These are phyloP conservation scores for Exephanes ischioxanthus DNA, from an alignment of 2,888 invertebrate species.

Conservation along the genomic window DNA sequence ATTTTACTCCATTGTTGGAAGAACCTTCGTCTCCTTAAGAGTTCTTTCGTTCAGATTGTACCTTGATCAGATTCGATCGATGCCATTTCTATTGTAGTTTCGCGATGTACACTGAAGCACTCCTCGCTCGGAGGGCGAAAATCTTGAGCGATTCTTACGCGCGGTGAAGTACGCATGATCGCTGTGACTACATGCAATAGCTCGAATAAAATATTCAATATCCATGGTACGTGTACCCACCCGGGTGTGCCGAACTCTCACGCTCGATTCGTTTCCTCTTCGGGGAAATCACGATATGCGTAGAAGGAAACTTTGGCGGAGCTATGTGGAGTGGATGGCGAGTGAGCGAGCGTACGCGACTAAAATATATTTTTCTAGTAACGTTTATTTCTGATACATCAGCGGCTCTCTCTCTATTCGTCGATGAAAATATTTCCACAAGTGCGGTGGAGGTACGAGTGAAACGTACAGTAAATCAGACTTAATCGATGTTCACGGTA, in stretches of 20 bases:
- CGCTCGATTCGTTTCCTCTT: neutral
- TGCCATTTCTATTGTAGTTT: neutral
- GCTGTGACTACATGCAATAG: neutral
- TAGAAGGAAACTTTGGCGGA: constrained; percentile 20
- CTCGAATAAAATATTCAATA: constrained; percentile 28
- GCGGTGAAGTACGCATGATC: constrained; percentile 17
- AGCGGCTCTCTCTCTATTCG: neutral
- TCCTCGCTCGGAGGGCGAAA: neutral
- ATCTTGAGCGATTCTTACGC: neutral
- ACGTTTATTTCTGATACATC: constrained; percentile 31
- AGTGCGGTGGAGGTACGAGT: neutral
- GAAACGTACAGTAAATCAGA: neutral
- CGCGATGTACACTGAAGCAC: constrained; percentile 6
- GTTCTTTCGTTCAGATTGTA: neutral
- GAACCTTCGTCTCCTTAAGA: neutral
- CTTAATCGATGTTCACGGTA: neutral
- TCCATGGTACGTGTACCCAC: neutral
- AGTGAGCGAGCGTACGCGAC: neutral
- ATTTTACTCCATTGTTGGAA: neutral
- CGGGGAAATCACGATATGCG: neutral
- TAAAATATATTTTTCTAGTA: constrained; percentile 10
- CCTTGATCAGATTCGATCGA: constrained; percentile 21
- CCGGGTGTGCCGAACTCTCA: constrained; percentile 1
- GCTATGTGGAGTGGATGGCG: neutral
- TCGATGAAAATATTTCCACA: neutral